Evolutionary conservation across 2,797 vertebrate genomes (phyloP), one percentile per base, ranked within the genome.

Genomic region (Sylvia borin): DNA sequence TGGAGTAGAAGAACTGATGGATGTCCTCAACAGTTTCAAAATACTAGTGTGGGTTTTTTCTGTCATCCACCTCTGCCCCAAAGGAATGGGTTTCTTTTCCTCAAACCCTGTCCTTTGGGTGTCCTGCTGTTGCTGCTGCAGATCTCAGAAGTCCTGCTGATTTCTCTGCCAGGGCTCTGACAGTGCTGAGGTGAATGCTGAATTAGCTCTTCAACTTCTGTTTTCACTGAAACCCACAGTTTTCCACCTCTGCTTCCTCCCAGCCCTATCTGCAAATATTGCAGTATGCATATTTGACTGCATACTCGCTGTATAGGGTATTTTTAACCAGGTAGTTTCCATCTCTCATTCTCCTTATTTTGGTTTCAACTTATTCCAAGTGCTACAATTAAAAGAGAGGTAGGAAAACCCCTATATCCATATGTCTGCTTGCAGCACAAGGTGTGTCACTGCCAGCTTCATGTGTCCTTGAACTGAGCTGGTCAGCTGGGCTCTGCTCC

Each of bases 11-110:
- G 27, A 51, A 91, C 54, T 40, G 22, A 5, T 54, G 31, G 6
- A 65, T 81, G 5, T 71, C 45, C 48, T 79, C 45, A 76, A 20
- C 1, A 27, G 43, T 92, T 90, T 65, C 34, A 74, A 64, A 73
- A 50, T 34, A 62, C 1, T 40, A 34, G 5, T 67, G 32, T 2
- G 0, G 4, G 1, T 1, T 1, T 72, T 73, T 57, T 7, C 32
- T 57, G 15, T 18, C 7, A 1, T 60, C n/a, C 16, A 16, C 11
- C 27, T 89, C 38, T 77, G 12, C 17, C 20, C 13, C 6, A n/a
- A 15, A 51, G 0, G 8, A 81, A 68, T 0, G 2, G 31, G 26
- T 47, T 91, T 62, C 34, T 90, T 16, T 57, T 87, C 40, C 80
- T 54, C 45, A 61, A 75, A 68, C 11, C 22, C 31, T 11, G 17